Evolutionary conservation across 2,113 vertebrate genomes (phyloP).

Genomic region (Herpetotheres cachinnans): DNA sequence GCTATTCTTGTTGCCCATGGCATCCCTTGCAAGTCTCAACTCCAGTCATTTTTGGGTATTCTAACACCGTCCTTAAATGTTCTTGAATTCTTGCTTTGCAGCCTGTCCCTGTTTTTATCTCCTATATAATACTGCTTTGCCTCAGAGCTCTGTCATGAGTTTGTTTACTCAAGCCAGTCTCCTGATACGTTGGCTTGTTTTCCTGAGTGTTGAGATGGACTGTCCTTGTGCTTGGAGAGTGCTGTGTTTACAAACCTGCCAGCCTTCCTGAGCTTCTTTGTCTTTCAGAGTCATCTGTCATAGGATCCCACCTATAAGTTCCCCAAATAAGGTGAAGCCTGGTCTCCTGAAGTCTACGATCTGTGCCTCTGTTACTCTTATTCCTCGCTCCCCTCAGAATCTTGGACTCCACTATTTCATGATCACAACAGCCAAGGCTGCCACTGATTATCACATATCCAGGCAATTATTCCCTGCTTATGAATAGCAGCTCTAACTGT

Average conservation of each 20-base stretch:
- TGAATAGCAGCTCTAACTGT: not conserved
- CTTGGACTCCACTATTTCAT: not conserved
- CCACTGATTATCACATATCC: not conserved
- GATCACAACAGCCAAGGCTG: not conserved
- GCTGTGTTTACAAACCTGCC: not conserved
- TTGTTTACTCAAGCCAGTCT: not conserved
- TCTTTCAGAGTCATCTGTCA: not conserved
- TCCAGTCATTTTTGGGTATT: not conserved
- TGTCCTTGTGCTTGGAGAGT: not conserved
- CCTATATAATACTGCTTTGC: too few relatives aligned
- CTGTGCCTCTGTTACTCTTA: not conserved
- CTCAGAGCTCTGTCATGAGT: not conserved
- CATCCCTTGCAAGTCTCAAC: not conserved
- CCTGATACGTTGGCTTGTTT: not conserved
- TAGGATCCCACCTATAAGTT: not conserved
- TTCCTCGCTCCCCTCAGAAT: not conserved
- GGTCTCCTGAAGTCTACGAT: not conserved
- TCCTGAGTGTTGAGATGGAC: not conserved
- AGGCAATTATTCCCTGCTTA: not conserved
- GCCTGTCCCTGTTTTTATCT: not conserved
- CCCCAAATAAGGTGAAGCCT: not conserved
- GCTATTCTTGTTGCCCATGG: not conserved
- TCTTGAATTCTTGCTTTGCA: not conserved
- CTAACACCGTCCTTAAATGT: not conserved
- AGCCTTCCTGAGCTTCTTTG: not conserved